Base-by-base conservation (phyloP, 1,140 invertebrate genomes). In the Drosophila pandora region DNA sequence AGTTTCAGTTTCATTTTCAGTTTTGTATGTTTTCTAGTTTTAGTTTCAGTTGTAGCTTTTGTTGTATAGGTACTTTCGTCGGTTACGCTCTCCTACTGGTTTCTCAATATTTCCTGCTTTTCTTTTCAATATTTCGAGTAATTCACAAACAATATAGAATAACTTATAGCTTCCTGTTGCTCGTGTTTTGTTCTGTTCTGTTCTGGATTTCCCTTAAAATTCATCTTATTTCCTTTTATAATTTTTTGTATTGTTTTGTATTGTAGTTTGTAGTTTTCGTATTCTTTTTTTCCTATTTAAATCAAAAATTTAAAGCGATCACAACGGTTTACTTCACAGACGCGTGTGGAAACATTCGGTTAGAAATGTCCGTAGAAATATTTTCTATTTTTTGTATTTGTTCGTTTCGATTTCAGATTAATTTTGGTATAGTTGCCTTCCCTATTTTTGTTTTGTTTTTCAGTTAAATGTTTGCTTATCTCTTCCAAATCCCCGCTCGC, bases 311-410 rank as follows among this genome's bases (percentile, higher is more conserved):
- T 70, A 89, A 87, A 79, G 79, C 83, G 82, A 87, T 87, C 82
- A 87, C 82, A 87, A 87, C 83, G 79, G 83, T 87, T 87, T 87
- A 75, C 53, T 88, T 87, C 83, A 87, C 84, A 87, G 83, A 87
- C 63, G 74, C 69, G 74, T 87, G 63, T 80, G 81, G 81, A 81
- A 76, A 85, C 73, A 74, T 85, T 50, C 80, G 49, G 12, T 68
- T 54, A 75, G 55, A 87, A 64, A 68, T 75, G 75, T 39, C 75
- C 82, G 64, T 88, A 78, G 78, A 85, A 87, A 87, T 87, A 88
- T 69, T 76, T 59, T 47, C 41, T 67, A 53, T 60, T 52, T 63
- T 49, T 50, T 54, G 53, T 47, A 61, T 78, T 43, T 43, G n/a
- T 43, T 43, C 22, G 37, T 70, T 75, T 72, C 23, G 63, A 34